A percentile compares a stretch with the other conserved stretches of the same genome.
Conservation (phyloP, 1,140 invertebrate species). For the Penaeus indicus region DNA sequence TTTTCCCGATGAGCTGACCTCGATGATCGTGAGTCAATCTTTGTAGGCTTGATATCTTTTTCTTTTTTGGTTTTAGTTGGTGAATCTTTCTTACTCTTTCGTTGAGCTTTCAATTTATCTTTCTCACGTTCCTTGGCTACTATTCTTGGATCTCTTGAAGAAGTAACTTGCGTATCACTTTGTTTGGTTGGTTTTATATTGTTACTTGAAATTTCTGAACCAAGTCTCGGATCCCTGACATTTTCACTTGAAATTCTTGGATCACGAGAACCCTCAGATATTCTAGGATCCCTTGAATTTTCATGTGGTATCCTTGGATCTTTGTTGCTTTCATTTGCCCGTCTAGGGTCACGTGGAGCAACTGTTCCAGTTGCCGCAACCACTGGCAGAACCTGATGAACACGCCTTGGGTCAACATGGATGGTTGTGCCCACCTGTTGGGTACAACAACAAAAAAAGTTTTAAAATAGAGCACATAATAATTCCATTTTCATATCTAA, state of each 20-base stretch:
- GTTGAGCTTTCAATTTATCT: not conserved
- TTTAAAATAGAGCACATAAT: no score
- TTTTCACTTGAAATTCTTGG: constrained; percentile 33
- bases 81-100: constrained; percentile 32
- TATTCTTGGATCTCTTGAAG: no score
- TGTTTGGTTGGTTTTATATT: no score
- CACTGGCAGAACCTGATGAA: constrained; percentile 51
- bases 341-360: constrained; percentile 2
- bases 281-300: constrained; percentile 32
- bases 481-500: no score
- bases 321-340: not conserved
- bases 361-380: constrained; percentile 31
- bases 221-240: not conserved
- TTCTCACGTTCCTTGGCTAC: not conserved
- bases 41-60: not conserved
- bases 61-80: constrained; percentile 31
- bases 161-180: no score
- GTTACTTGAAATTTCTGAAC: no score
- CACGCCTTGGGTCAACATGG: constrained; percentile 52
- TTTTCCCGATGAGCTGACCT: constrained; percentile 30
- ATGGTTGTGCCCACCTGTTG: constrained; percentile 49
- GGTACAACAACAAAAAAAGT: not conserved
- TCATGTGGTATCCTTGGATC: constrained; percentile 14
- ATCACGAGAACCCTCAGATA: constrained; percentile 40
- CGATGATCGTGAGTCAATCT: constrained; percentile 9